These are phyloP conservation scores for Diacarnus erythraeanus DNA, from an alignment of 37 sponge, comb jelly and placozoan genomes.

Conservation along the genomic window DNA sequence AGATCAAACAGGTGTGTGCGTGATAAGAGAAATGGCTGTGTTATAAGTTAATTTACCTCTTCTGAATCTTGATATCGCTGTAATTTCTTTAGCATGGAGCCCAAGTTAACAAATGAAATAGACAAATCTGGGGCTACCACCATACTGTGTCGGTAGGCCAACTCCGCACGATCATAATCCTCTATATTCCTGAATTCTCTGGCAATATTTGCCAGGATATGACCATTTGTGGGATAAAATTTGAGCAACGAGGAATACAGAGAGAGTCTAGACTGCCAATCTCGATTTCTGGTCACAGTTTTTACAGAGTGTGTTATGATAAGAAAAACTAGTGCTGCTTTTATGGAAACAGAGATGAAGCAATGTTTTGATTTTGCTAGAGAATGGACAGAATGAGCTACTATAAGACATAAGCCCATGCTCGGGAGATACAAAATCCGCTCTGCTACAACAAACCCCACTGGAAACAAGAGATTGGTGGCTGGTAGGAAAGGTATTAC, in stretches of 20 bases:
- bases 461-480: constrained; percentile 91
- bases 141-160: constrained; percentile 44
- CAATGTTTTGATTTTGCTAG: constrained; percentile 37
- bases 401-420: constrained; percentile 45
- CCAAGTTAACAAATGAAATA: constrained; percentile 74
- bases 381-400: not conserved
- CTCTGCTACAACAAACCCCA: constrained; percentile 97
- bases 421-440: constrained; percentile 91
- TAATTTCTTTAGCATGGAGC: constrained; percentile 59
- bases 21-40: not conserved
- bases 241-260: constrained; percentile 67
- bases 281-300: constrained; percentile 70
- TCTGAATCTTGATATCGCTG: constrained; percentile 61
- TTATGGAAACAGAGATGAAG: constrained; percentile 43
- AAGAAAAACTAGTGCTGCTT: constrained; percentile 18
- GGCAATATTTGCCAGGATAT: constrained; percentile 84
- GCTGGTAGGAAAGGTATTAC: constrained; percentile 92
- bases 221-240: constrained; percentile 74
- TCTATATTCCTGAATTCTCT: constrained; percentile 46
- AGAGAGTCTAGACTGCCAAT: constrained; percentile 74
- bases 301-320: constrained; percentile 50
- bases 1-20: too few species aligned
- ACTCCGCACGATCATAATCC: constrained; percentile 63
- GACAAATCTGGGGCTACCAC: constrained; percentile 74
- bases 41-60: constrained; percentile 33